Evolutionary conservation across 2,113 vertebrate genomes (phyloP).

Genomic region (Geococcyx californianus): DNA sequence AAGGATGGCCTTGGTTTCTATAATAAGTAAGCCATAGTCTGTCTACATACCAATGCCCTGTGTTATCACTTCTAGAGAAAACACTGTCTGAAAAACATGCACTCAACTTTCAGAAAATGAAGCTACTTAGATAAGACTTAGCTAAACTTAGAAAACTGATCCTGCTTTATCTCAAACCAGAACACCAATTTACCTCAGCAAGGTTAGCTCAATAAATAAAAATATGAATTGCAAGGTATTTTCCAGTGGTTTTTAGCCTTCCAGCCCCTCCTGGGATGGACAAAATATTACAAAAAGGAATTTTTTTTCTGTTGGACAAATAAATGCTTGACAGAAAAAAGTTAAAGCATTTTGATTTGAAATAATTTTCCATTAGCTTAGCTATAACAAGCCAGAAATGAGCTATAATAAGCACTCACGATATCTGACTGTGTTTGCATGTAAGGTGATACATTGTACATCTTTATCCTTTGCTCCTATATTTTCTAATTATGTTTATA

Average conservation of each 20-base stretch:
- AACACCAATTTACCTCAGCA: background rate
- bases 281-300: background rate
- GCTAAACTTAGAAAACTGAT: too few relatives aligned
- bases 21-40: too few relatives aligned
- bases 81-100: too few relatives aligned
- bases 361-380: background rate
- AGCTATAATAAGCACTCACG: background rate
- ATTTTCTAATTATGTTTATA: background rate
- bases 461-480: background rate
- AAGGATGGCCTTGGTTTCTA: too few relatives aligned
- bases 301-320: background rate
- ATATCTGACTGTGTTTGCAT: background rate
- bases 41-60: too few relatives aligned
- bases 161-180: too few relatives aligned
- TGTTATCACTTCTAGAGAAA: too few relatives aligned
- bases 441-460: background rate
- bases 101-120: too few relatives aligned
- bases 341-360: background rate
- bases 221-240: background rate
- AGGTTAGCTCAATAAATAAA: background rate
- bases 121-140: too few relatives aligned
- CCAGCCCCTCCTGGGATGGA: background rate
- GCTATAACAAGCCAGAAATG: background rate
- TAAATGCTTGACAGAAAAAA: background rate
- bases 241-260: background rate